A percentile compares a stretch with the other conserved stretches of the same genome.
Conservation (phyloP, 2,113 vertebrate species). For the Cervus canadensis region DNA sequence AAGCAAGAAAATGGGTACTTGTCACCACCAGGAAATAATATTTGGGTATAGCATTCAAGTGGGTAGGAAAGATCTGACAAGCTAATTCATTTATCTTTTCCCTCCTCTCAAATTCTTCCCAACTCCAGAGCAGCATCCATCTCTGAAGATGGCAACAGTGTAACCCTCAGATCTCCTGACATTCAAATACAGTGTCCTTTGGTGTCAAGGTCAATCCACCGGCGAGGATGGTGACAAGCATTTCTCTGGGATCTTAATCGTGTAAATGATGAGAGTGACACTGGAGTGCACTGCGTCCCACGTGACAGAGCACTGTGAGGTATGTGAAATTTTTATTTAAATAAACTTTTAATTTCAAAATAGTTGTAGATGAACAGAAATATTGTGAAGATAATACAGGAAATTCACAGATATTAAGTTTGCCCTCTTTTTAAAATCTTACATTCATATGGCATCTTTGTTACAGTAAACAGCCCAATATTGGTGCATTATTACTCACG, state of each 20-base stretch:
- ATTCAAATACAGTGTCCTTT: not conserved
- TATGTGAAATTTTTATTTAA: not conserved
- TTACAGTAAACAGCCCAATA: not conserved
- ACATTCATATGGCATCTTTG: not conserved
- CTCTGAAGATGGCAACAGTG: not conserved
- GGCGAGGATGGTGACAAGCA: not conserved
- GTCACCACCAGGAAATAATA: constrained; percentile 43
- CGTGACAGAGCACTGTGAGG: not conserved
- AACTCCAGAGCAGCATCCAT: not conserved
- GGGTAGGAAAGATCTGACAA: constrained; percentile 1
- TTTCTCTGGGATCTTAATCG: not conserved
- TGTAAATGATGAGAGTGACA: not conserved
- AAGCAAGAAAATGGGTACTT: constrained; percentile 31
- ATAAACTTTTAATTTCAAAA: not conserved
- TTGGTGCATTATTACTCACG: not conserved
- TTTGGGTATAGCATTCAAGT: not conserved
- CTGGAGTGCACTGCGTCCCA: fast-evolving
- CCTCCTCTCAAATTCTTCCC: not conserved
- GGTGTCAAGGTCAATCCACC: not conserved
- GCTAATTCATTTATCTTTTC: not conserved
- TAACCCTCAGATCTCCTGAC: not conserved
- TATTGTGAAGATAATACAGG: not conserved
- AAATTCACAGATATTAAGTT: not conserved
- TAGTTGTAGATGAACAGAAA: not conserved
- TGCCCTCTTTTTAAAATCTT: not conserved